A percentile compares a stretch with the other conserved stretches of the same genome.
phyloP scores from a whole-genome alignment of 2,797 vertebrate species.

The Pogoniulus pusillus region DNA sequence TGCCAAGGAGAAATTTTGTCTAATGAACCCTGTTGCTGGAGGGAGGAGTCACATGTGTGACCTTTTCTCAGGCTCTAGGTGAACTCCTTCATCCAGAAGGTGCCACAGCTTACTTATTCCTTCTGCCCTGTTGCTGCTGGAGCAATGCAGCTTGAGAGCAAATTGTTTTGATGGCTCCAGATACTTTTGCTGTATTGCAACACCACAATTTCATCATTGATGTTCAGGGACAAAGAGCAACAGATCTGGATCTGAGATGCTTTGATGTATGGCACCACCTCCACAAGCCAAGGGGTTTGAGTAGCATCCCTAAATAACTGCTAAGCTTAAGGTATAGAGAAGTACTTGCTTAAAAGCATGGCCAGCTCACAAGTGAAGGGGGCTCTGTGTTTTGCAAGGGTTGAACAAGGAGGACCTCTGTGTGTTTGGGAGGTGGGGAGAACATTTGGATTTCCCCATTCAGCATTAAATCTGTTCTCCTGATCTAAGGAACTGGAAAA shows the following conservation, averaged over 20 bases:
- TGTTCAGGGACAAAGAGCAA: background rate
- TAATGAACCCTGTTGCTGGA: conserved; percentile 61
- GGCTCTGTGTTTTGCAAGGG: background rate
- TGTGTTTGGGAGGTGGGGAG: background rate
- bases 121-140: background rate
- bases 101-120: conserved; percentile 28
- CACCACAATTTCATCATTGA: background rate
- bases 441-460: background rate
- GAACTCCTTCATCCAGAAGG: conserved; percentile 49
- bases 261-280: background rate
- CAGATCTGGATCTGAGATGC: background rate
- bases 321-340: background rate
- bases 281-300: background rate
- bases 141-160: background rate
- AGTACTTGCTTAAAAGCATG: background rate
- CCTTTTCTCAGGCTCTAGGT: conserved; percentile 38
- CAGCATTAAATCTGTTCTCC: background rate
- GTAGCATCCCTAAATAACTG: background rate
- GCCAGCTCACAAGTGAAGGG: background rate
- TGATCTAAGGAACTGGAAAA: background rate
- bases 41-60: conserved; percentile 33
- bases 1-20: conserved; percentile 60
- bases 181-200: background rate
- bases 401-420: background rate
- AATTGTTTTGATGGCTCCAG: background rate